Base-by-base conservation (phyloP, 2,888 invertebrate species). In the Pandemis corylana region DNA sequence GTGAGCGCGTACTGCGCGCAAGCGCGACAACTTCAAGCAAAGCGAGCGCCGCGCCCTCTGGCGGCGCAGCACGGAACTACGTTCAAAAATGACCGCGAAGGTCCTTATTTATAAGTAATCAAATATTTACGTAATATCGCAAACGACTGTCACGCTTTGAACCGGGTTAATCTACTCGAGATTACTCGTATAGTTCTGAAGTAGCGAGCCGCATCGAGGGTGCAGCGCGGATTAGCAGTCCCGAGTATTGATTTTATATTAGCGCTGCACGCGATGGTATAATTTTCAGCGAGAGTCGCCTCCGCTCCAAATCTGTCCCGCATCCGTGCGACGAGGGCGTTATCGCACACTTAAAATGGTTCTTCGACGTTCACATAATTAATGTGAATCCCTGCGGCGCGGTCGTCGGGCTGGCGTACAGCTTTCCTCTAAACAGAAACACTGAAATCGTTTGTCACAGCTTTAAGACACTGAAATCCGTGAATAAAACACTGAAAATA, bases 331-430 rank as follows among this genome's bases (percentile, higher is more conserved):
- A 83, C 80, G 78, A 83, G 85, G 90, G 88, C 87, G 90, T 90
- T 92, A 93, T 90, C 91, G 89, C 89, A 86, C 89, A 90, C 90
- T 89, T 87, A 86, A 90, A 89, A 90, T 90, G 89, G 89, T 90
- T 91, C 90, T 91, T 91, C 91, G 91, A 88, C 86, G 89, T 86
- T 90, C 93, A 92, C 90, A 90, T 93, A 93, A 92, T 93, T 92
- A 92, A 91, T 89, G 88, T 90, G 91, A 91, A 89, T 90, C 90
- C 89, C 88, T 89, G 87, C 80, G 81, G 80, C 80, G 82, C 81
- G 77, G 79, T 80, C 84, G 86, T 89, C 88, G 88, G 87, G 85
- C 88, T 81, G 79, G 73, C 78, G 78, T 82, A 84, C 84, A 81
- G 76, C 75, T 79, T 70, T 77, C 77, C 75, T 79, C 77, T 76